phyloP scores from a whole-genome alignment of 1,140 invertebrate genomes.

The Acromyrmex echinatior region DNA sequence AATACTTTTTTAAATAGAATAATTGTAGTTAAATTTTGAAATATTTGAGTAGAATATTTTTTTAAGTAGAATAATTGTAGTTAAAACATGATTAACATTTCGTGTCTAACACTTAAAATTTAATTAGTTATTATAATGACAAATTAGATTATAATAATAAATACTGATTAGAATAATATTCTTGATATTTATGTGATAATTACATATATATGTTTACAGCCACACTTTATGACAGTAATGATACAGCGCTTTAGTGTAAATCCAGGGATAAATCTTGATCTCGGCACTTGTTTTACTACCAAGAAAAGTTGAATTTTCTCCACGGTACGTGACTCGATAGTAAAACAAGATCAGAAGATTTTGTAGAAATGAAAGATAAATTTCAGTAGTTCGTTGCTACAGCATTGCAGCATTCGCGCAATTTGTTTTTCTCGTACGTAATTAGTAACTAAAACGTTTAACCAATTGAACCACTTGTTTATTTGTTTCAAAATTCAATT shows the following conservation, averaged over 20 bases:
- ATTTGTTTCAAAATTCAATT: neutral
- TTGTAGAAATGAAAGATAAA: conserved; percentile 8
- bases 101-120: neutral
- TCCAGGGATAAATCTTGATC: conserved; percentile 33
- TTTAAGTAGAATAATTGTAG: neutral
- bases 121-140: neutral
- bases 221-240: neutral
- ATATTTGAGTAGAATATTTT: neutral
- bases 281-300: conserved; percentile 11
- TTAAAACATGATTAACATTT: conserved; percentile 29
- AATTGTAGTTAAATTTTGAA: neutral
- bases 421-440: conserved; percentile 43
- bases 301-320: conserved; percentile 49
- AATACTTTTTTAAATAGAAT: neutral
- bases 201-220: neutral
- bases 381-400: conserved; percentile 31
- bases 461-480: neutral
- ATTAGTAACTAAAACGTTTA: conserved; percentile 41
- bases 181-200: neutral
- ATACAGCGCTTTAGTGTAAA: neutral
- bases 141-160: neutral
- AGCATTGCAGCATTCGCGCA: conserved; percentile 27
- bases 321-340: conserved; percentile 35
- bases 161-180: neutral
- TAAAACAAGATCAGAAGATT: conserved; percentile 14